Evolutionary conservation across 2,113 vertebrate genomes (phyloP).

Genomic region (Sinocyclocheilus anophthalmus): DNA sequence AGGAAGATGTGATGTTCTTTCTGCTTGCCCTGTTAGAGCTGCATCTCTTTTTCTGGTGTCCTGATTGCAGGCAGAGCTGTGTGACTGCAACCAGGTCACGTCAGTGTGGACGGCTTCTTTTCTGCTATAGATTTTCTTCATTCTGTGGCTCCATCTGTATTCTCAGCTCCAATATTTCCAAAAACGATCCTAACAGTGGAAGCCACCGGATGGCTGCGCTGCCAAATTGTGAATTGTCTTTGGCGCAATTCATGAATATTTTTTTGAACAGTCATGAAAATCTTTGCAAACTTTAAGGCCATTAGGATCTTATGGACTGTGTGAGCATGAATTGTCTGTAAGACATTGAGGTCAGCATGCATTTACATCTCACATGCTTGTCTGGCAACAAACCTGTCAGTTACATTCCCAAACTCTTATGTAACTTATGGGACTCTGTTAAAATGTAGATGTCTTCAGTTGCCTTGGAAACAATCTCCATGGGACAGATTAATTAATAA

Average conservation of each 20-base stretch:
- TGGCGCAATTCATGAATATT: neutral
- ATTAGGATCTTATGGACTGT: neutral
- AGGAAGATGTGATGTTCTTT: neutral
- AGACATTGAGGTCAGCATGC: neutral
- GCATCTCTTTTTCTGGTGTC: neutral
- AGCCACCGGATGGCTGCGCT: neutral
- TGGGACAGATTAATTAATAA: conserved; percentile 59
- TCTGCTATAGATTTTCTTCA: neutral
- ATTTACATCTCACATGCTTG: neutral
- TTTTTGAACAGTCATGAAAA: neutral
- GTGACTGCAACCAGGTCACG: neutral
- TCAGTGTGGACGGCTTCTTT: neutral
- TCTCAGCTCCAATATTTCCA: neutral
- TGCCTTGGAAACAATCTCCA: conserved; percentile 58
- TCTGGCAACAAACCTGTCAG: neutral
- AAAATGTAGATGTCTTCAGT: conserved; percentile 67
- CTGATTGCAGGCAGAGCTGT: neutral
- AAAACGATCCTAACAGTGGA: neutral
- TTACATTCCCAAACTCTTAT: conserved; percentile 48
- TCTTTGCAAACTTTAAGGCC: neutral
- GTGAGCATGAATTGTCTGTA: neutral
- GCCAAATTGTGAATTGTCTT: neutral
- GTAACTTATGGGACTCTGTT: conserved; percentile 57
- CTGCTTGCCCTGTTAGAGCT: neutral
- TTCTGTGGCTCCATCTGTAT: neutral